Base-by-base conservation (phyloP, 2,797 vertebrate species). In the Pogonophryne albipinna region DNA sequence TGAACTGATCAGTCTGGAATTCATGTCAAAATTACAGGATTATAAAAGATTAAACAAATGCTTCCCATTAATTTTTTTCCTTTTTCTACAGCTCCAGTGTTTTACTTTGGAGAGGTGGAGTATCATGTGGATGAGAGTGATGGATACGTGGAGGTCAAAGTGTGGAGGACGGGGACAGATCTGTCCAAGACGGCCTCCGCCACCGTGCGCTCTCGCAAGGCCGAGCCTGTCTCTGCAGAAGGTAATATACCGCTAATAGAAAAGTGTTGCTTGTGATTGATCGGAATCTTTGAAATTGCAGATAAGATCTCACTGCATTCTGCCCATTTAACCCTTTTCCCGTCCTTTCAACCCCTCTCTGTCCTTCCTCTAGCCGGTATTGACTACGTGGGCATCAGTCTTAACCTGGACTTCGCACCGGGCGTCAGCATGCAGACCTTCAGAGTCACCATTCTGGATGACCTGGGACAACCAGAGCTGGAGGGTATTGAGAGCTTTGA, bases 381-480 rank as follows among this genome's bases (percentile, higher is more conserved):
- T 41, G 98, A 99, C 87, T 99, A 99, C 2, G 96, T 98, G 65
- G 98, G 97, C 52, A 97, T 99, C 87, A 98, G 97, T 82, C 96
- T 92, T 42, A 96, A 96, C 85, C 90, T 99, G 80, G 97, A 99
- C 91, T 99, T 99, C 78, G 94, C 96, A 6, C 97, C 97, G 0
- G 98, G 98, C 44, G 94, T 98, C 82, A 96, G 91, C 87, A 92
- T 97, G 95, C 97, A 98, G 87, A 96, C 91, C 0, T 91, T 98
- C 79, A 95, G 91, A 45, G 95, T 99, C 47, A 89, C 92, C 67
- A 95, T 99, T 67, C 91, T 99, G 91, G 97, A 99, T 79, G 98
- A 99, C 82, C 94, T 98, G 51, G 97, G 97, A 31, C 95, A 95
- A 44, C 98, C 97, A 0, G 83, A 95, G 71, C 91, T 99, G 86